phyloP scores from a whole-genome alignment of 2,888 invertebrate species.

The Scelioninae gen. 2 region DNA sequence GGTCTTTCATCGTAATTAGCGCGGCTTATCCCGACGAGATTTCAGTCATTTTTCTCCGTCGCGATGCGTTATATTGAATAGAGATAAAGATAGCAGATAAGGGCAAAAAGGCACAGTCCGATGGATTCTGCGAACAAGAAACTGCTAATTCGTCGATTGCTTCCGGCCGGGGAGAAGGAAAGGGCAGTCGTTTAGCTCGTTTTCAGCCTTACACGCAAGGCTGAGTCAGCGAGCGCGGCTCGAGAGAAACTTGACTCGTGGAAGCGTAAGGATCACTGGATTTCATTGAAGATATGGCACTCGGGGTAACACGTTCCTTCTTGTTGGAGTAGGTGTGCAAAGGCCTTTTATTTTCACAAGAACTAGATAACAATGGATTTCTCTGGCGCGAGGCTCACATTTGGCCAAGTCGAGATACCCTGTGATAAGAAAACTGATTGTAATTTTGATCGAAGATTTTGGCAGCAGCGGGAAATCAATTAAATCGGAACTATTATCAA shows the following conservation, averaged over 20 bases:
- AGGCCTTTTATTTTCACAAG: slow-evolving; percentile 55
- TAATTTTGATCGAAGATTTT: slow-evolving; percentile 34
- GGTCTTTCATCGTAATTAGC: slow-evolving; percentile 11
- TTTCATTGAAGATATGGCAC: slow-evolving; percentile 60
- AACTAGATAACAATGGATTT: slow-evolving; percentile 51
- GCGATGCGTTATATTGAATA: slow-evolving; percentile 32
- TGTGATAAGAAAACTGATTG: slow-evolving; percentile 34
- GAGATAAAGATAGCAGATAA: slow-evolving; percentile 28
- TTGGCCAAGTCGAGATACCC: slow-evolving; percentile 52
- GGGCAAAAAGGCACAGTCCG: slow-evolving; percentile 25
- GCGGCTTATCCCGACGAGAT: slow-evolving; percentile 4
- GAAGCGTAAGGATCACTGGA: slow-evolving; percentile 53
- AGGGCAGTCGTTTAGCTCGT: slow-evolving; percentile 58
- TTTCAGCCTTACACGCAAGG: slow-evolving; percentile 58
- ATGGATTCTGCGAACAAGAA: slow-evolving; percentile 63
- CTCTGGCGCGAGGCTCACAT: slow-evolving; percentile 40
- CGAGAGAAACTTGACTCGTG: slow-evolving; percentile 58
- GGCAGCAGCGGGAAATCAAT: slow-evolving; percentile 15
- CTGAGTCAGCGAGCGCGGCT: slow-evolving; percentile 58
- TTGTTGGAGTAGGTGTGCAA: slow-evolving; percentile 50
- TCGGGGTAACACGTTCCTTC: slow-evolving; percentile 49
- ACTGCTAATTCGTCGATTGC: slow-evolving; percentile 67
- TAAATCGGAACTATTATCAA: too few species aligned
- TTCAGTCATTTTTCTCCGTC: slow-evolving; percentile 39
- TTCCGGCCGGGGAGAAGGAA: slow-evolving; percentile 56